Conservation (phyloP, 2,797 vertebrate species). For the Sparus aurata region DNA sequence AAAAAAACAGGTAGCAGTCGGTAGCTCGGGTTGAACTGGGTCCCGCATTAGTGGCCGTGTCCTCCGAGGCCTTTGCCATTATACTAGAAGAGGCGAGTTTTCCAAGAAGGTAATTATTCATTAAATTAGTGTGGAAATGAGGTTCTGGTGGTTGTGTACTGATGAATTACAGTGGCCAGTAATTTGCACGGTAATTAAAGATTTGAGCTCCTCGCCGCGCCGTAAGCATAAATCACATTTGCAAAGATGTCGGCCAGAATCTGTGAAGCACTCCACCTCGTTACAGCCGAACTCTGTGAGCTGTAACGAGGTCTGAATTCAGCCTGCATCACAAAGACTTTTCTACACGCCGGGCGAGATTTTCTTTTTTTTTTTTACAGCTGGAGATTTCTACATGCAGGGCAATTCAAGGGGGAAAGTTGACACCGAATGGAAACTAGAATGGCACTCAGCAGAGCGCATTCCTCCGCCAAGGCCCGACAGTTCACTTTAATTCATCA, state of each 20-base stretch:
- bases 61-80: conserved; percentile 84
- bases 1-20: conserved; percentile 76
- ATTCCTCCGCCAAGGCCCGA: too few relatives aligned
- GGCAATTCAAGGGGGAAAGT: background rate
- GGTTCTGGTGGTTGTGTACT: conserved; percentile 89
- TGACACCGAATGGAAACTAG: background rate
- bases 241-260: conserved; percentile 64
- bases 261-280: conserved; percentile 63
- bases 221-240: conserved; percentile 79
- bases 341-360: conserved; percentile 22
- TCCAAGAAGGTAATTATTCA: conserved; percentile 91
- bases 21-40: conserved; percentile 73
- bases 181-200: conserved; percentile 90
- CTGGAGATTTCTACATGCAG: background rate
- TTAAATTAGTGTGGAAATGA: conserved; percentile 86
- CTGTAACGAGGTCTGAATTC: conserved; percentile 42
- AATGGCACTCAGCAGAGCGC: too few relatives aligned
- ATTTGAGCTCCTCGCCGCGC: conserved; percentile 69
- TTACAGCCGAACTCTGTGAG: conserved; percentile 37
- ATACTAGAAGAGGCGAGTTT: conserved; percentile 78
- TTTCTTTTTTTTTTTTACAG: background rate
- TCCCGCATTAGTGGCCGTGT: conserved; percentile 85
- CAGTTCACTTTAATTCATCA: too few relatives aligned
- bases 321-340: conserved; percentile 41
- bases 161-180: conserved; percentile 82